Base-by-base conservation (phyloP, 1,140 invertebrate species). In the Solenopsis fugax region DNA sequence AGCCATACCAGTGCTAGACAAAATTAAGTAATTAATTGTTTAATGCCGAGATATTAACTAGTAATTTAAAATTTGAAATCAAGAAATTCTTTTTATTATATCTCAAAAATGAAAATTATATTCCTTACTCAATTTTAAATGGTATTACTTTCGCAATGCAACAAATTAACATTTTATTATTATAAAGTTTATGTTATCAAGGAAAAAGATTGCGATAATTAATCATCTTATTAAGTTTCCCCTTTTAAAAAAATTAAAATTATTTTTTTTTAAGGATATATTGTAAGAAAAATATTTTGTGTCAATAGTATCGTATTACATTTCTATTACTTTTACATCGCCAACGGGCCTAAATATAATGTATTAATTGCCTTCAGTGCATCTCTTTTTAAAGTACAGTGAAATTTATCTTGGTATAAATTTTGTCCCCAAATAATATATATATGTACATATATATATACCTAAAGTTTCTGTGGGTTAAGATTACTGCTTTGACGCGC, bases 401-500 rank as follows among this genome's bases (percentile, higher is more conserved):
- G 45, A 37, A 80, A 67, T 48, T 65, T 37, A 24, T 13, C 12
- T 67, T 3, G 10, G 7, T 29, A 78, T 50, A 52, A 50, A 41
- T 48, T 64, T 52, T 56, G 45, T 3, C 29, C 67, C 3, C 10
- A 65, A 67, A 67, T 67, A 64, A 64, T 12, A 65, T 37, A 37
- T 37, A 64, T 24, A 24, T 29, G 21, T 24, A 58, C n/a, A n/a
- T 65, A 48, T 24, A 71, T 71, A 69, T 69, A 41, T 54, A 69
- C 7, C 18, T 4, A 72, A 82, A 84, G 52, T 72, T 82, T 48
- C 4, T 58, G 41, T 72, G 21, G 18, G 37, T 45, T 67, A 67
- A 12, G 69, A 62, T 85, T 77, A 76, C 34, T 58, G 56, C 45
- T 78, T 78, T n/a, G 41, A 85, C 12, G 60, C 60, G 56, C 48